Evolutionary conservation across 1,140 invertebrate species (phyloP).

Genomic region (Polypedilum pembai): DNA sequence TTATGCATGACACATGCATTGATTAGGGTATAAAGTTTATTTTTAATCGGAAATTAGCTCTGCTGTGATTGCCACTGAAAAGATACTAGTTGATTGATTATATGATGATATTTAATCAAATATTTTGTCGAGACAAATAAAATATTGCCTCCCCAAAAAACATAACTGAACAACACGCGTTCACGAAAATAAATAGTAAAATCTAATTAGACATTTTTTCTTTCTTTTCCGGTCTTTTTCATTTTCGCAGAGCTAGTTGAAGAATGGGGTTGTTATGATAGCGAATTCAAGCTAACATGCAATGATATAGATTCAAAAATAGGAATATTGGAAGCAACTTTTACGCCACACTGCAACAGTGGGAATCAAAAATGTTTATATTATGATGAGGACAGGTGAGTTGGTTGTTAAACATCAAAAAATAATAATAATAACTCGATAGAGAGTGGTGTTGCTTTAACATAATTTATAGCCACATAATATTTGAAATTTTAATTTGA

Average conservation of each 20-base stretch:
- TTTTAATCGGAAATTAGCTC: too few relatives aligned
- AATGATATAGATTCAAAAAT: constrained; percentile 46
- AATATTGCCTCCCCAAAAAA: too few relatives aligned
- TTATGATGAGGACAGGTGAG: constrained; percentile 27
- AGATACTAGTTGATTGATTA: too few relatives aligned
- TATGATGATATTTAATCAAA: too few relatives aligned
- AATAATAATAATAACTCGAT: too few relatives aligned
- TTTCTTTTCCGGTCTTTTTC: background rate
- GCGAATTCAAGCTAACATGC: constrained; percentile 46
- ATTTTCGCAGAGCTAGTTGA: constrained; percentile 48
- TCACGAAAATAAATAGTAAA: too few relatives aligned
- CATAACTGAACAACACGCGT: too few relatives aligned
- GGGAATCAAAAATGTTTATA: constrained; percentile 26
- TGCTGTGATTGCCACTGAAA: too few relatives aligned
- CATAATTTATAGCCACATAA: constrained; percentile 6
- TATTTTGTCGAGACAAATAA: too few relatives aligned
- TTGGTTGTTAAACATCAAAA: background rate
- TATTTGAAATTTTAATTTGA: constrained; percentile 20
- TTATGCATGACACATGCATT: too few relatives aligned
- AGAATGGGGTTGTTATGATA: constrained; percentile 46
- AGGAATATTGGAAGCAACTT: constrained; percentile 47
- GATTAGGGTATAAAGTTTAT: too few relatives aligned
- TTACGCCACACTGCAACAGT: constrained; percentile 38
- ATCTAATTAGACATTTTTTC: too few relatives aligned
- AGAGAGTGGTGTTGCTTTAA: background rate